These are phyloP conservation scores for Leptinotarsa defecta DNA, from an alignment of 1,140 invertebrate species.

Conservation along the genomic window DNA sequence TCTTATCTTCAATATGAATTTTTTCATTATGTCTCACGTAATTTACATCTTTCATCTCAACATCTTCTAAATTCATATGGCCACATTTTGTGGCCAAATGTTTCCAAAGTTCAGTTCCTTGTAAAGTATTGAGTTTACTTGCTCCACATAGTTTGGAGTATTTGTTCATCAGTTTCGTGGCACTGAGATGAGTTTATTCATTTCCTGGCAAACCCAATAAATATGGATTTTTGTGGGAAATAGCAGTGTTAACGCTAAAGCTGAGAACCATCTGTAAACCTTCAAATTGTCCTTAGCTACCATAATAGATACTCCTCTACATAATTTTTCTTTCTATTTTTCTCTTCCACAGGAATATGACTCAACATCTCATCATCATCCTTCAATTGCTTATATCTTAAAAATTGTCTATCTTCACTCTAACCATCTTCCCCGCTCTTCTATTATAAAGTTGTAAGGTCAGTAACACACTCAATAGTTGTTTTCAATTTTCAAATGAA, in stretches of 20 bases:
- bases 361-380: not conserved
- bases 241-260: not conserved
- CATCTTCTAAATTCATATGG: not conserved
- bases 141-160: not conserved
- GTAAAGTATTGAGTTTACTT: not conserved
- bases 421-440: not conserved
- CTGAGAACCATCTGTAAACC: not conserved
- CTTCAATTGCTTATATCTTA: not conserved
- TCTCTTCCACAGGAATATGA: not conserved
- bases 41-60: constrained; percentile 11
- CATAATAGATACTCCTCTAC: not conserved
- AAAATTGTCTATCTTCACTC: not conserved
- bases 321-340: not conserved
- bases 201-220: constrained; percentile 7
- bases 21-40: constrained; percentile 1
- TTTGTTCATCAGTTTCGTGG: not conserved
- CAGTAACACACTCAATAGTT: not conserved
- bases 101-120: constrained; percentile 10
- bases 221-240: not conserved
- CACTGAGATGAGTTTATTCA: not conserved
- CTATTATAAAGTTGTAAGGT: constrained; percentile 6
- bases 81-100: constrained; percentile 10
- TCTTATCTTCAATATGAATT: not conserved
- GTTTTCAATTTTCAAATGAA: not conserved
- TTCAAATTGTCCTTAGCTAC: not conserved